phyloP scores from a whole-genome alignment of 2,113 vertebrate genomes.

The Marmota monax region DNA sequence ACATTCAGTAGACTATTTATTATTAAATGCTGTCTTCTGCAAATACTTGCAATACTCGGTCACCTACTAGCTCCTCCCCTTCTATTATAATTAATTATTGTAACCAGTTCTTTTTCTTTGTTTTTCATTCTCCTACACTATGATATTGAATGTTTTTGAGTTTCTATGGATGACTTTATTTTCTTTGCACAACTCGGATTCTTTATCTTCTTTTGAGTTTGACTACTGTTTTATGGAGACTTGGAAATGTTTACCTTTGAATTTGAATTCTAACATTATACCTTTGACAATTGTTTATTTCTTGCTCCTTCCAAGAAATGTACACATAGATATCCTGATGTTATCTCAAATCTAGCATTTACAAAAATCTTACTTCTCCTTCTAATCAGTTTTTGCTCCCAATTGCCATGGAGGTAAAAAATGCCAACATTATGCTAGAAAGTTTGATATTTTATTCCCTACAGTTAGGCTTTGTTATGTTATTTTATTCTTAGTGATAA shows the following conservation, averaged over 20 bases:
- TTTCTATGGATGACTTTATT: neutral
- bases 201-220: neutral
- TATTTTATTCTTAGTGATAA: neutral
- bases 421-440: neutral
- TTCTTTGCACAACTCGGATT: neutral
- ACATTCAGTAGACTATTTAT: neutral
- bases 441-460: neutral
- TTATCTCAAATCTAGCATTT: neutral
- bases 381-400: neutral
- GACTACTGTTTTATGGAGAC: neutral
- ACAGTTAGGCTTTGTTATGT: neutral
- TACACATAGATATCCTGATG: neutral
- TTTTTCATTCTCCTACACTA: neutral
- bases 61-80: neutral
- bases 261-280: neutral
- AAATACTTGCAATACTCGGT: neutral
- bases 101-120: neutral
- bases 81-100: neutral
- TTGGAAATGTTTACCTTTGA: neutral
- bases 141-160: neutral
- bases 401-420: neutral
- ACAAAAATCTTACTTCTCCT: neutral
- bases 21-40: neutral
- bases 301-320: neutral
- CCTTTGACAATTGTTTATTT: neutral